These are phyloP conservation scores for Danio tinwini DNA, from an alignment of 2,797 vertebrate genomes.

Conservation along the genomic window DNA sequence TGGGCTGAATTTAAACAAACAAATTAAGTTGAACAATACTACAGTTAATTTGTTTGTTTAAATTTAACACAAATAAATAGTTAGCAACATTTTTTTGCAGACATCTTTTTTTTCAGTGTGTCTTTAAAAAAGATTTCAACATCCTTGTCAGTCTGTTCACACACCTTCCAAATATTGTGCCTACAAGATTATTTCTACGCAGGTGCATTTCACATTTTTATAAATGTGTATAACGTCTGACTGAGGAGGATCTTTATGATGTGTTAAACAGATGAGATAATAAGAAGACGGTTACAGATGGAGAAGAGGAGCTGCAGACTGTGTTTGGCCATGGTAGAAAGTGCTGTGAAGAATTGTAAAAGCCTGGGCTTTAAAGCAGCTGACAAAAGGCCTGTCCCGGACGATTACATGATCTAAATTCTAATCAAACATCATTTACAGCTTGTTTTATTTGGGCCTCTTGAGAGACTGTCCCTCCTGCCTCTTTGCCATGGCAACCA, in stretches of 20 bases:
- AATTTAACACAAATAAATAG: no score
- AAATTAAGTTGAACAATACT: no score
- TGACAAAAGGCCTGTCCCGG: conserved; percentile 82
- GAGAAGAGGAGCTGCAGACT: conserved; percentile 4
- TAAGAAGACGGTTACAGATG: conserved; percentile 35
- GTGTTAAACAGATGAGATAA: conserved; percentile 50
- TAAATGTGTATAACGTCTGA: not conserved
- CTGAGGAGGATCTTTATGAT: conserved; percentile 14
- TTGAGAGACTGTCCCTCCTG: conserved; percentile 91
- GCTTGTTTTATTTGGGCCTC: conserved; percentile 98
- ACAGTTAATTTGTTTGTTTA: no score
- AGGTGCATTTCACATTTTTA: not conserved
- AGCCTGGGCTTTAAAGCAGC: conserved; percentile 62
- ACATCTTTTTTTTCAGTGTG: no score
- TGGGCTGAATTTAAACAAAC: no score
- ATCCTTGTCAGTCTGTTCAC: not conserved
- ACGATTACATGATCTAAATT: conserved; percentile 98
- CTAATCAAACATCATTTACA: conserved; percentile 99
- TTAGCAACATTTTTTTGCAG: no score
- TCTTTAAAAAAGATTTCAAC: no score
- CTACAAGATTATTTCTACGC: not conserved
- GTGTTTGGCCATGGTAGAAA: conserved; percentile 53
- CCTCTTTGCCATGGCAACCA: conserved; percentile 96
- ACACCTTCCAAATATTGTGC: not conserved
- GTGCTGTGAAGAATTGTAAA: conserved; percentile 64